Percentiles rank a stretch among this genome's conserved stretches.
phyloP scores from a whole-genome alignment of 1,140 invertebrate genomes.

The Eupristina koningsbergeri region DNA sequence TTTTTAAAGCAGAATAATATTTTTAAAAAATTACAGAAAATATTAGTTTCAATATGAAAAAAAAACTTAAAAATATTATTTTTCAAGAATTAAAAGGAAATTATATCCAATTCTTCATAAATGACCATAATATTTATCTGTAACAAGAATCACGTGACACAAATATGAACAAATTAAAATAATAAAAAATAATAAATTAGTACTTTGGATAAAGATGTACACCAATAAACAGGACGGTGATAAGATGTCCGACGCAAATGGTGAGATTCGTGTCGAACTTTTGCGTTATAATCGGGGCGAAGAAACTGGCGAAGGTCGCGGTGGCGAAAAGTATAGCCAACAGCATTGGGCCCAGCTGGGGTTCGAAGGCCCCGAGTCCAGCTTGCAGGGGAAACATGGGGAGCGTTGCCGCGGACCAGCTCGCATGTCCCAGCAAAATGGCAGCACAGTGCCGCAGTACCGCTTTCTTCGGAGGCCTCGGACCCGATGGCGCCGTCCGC shows the following conservation, averaged over 20 bases:
- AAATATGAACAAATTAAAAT: no score
- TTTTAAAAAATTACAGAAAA: no score
- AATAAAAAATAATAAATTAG: neutral
- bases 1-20: no score
- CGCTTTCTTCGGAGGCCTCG: conserved; percentile 72
- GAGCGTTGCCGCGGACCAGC: conserved; percentile 77
- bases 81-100: no score
- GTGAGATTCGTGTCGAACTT: conserved; percentile 74
- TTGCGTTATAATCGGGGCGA: conserved; percentile 74
- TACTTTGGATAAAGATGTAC: conserved; percentile 78
- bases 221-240: conserved; percentile 75
- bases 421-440: conserved; percentile 75
- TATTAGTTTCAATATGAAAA: no score
- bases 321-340: conserved; percentile 73
- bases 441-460: conserved; percentile 74
- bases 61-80: no score
- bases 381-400: conserved; percentile 78
- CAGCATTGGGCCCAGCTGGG: conserved; percentile 74
- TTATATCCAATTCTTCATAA: no score
- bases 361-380: conserved; percentile 63
- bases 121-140: no score
- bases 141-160: no score
- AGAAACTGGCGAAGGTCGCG: conserved; percentile 74
- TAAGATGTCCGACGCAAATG: conserved; percentile 71
- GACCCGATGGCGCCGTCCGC: conserved; percentile 70